phyloP scores from a whole-genome alignment of 2,113 vertebrate genomes.

The Gavialis gangeticus region DNA sequence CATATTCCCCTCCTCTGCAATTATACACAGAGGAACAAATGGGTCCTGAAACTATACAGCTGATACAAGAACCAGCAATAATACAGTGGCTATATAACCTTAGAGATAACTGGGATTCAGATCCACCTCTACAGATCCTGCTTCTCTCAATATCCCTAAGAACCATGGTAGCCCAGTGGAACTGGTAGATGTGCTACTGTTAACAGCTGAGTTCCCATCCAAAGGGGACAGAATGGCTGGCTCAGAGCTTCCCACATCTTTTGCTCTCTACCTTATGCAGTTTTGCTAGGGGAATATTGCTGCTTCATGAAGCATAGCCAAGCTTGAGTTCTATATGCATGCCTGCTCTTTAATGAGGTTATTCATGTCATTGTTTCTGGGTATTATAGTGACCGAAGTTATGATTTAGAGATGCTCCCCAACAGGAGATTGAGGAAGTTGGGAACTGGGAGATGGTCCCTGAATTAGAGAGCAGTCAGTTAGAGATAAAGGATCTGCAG shows the following conservation, averaged over 20 bases:
- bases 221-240: background rate
- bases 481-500: too few species aligned
- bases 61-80: background rate
- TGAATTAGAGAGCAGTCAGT: too few species aligned
- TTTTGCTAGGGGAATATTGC: background rate
- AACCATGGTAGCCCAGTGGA: background rate
- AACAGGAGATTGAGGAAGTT: too few species aligned
- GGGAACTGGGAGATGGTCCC: too few species aligned
- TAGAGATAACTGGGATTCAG: background rate
- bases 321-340: background rate
- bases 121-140: background rate
- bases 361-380: background rate
- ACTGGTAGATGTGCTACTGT: background rate
- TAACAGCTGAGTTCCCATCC: background rate
- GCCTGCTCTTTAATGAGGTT: background rate
- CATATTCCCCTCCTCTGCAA: background rate
- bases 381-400: background rate
- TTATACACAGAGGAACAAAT: rapidly evolving
- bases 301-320: background rate
- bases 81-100: background rate
- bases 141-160: background rate
- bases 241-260: background rate
- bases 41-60: background rate
- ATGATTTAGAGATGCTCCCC: too few species aligned
- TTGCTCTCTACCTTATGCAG: background rate